Evolutionary conservation across 2,888 invertebrate genomes (phyloP).

Genomic region (Temnothorax unifasciatus): DNA sequence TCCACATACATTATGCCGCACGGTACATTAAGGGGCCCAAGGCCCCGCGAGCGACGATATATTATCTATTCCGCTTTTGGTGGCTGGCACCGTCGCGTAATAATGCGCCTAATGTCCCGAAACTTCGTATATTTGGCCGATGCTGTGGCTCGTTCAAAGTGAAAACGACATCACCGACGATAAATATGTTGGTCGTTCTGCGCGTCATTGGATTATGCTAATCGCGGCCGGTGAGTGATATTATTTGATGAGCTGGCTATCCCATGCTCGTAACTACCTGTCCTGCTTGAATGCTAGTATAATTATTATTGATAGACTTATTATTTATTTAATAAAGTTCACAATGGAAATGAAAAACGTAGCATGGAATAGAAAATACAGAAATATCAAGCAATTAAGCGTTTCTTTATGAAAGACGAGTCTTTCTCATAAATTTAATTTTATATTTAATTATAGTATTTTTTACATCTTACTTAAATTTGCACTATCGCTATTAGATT

Average conservation of each 20-base stretch:
- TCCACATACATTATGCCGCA: slow-evolving; percentile 75
- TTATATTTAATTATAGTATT: neutral
- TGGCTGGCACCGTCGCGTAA: slow-evolving; percentile 73
- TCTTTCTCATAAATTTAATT: neutral
- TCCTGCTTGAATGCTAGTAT: slow-evolving; percentile 50
- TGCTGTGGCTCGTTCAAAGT: slow-evolving; percentile 63
- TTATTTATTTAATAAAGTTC: slow-evolving; percentile 3
- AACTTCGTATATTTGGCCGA: slow-evolving; percentile 72
- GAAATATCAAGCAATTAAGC: neutral
- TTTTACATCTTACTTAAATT: neutral
- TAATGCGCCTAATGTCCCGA: slow-evolving; percentile 76
- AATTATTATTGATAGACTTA: slow-evolving; percentile 34
- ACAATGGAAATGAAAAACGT: no score
- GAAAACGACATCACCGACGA: slow-evolving; percentile 74
- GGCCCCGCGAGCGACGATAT: slow-evolving; percentile 75
- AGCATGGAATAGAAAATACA: neutral
- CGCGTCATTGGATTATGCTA: slow-evolving; percentile 82
- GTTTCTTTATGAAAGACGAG: neutral
- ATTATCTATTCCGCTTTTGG: slow-evolving; percentile 76
- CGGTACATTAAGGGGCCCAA: slow-evolving; percentile 69
- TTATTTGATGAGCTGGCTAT: slow-evolving; percentile 76
- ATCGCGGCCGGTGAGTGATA: slow-evolving; percentile 77
- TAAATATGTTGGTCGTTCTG: slow-evolving; percentile 76
- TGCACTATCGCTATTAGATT: neutral
- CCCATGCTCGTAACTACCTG: slow-evolving; percentile 66